Evolutionary conservation across 2,113 vertebrate species (phyloP), one percentile per base, ranked within the genome.

Genomic region (Zosterops lateralis): DNA sequence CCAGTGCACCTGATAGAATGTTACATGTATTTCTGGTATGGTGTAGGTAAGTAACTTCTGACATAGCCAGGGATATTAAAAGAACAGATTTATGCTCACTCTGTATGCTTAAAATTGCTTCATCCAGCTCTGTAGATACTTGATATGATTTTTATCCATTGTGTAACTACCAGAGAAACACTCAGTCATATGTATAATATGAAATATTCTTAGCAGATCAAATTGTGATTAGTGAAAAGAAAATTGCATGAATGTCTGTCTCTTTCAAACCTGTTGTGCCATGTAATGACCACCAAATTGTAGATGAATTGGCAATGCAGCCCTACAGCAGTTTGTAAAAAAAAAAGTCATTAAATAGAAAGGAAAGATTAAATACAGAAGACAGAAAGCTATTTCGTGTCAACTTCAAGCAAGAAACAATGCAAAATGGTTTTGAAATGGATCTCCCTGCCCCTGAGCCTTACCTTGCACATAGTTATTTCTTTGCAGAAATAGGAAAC

Each of bases 401-500:
- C 72, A 94, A 93, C 67, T 91, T 95, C 88, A 95, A 91, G 50
- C 48, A 93, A 95, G 89, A 91, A 85, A 84, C 80, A 96, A 90
- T 25, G 50, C 48, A 89, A 84, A 79, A 73, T 7, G 32, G 13
- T 75, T 68, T 20, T 31, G 75, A 90, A 96, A 95, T 28, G 14
- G 38, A 67, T 71, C 4, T 16, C 89, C 85, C 67, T 92, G 51
- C 54, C 76, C 40, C 53, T 36, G 12, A 65, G 56, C 76, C 99
- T 99, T 98, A 99, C 99, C 99, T 97, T 98, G 98, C 90, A 97
- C 99, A 93, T 96, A 94, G 97, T 96, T 96, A 97, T 98, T 97
- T 98, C 98, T 98, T 97, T 98, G 98, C 86, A 98, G 98, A 95
- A 98, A 96, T 89, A 99, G 98, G 98, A 99, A 96, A 97, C 98